phyloP scores from a whole-genome alignment of 1,140 invertebrate genomes.

The Sycophila sp. region DNA sequence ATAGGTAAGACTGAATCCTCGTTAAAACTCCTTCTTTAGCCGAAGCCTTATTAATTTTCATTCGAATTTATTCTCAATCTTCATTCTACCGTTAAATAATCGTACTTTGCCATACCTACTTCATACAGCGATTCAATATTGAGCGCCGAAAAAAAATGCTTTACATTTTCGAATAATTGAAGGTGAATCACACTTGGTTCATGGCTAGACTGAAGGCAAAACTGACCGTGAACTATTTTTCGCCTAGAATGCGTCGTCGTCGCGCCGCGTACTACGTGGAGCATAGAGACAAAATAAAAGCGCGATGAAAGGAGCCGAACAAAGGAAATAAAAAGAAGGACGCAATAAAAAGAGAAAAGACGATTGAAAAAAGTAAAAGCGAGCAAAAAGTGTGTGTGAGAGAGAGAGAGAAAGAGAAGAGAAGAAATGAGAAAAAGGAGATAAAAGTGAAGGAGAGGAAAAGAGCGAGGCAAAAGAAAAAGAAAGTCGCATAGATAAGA shows the following conservation, averaged over 20 bases:
- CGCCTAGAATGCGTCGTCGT: constrained; percentile 51
- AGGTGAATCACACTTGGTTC: no score
- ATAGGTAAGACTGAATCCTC: constrained; percentile 2
- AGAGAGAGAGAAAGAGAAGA: constrained; percentile 18
- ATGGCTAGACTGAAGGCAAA: no score
- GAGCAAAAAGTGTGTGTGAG: constrained; percentile 13
- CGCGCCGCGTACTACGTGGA: constrained; percentile 1
- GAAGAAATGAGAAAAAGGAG: constrained; percentile 24
- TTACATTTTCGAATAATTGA: no score
- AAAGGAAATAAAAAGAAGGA: constrained; percentile 22
- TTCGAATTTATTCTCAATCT: neutral
- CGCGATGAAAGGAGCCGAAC: constrained; percentile 40
- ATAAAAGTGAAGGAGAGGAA: constrained; percentile 28
- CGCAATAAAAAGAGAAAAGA: constrained; percentile 26
- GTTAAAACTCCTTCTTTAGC: constrained; percentile 2
- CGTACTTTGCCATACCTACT: no score
- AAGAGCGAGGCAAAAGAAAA: constrained; percentile 33
- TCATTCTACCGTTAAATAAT: no score
- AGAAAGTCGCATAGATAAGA: constrained; percentile 33
- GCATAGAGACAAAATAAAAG: constrained; percentile 60
- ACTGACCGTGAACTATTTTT: constrained; percentile 59
- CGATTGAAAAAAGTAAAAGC: constrained; percentile 27
- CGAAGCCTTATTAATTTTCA: neutral
- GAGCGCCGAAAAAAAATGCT: no score
- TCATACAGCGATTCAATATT: no score